Evolutionary conservation across 1,140 invertebrate species (phyloP).

Genomic region (Drosophila lowei): DNA sequence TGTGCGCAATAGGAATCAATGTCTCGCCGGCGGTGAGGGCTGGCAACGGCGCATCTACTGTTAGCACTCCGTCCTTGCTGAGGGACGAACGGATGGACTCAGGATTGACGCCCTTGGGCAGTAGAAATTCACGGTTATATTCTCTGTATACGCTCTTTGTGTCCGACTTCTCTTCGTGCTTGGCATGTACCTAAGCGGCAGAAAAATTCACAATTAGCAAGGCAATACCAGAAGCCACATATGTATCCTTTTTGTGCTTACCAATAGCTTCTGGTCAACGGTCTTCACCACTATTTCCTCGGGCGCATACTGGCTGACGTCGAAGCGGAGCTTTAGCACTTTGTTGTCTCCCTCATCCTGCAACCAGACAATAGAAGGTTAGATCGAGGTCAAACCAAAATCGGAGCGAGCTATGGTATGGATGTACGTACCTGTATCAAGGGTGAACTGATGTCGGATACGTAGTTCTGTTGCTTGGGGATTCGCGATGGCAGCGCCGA

Average conservation of each 20-base stretch:
- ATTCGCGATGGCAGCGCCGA: slow-evolving; percentile 77
- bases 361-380: slow-evolving; percentile 4
- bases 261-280: slow-evolving; percentile 97
- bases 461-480: slow-evolving; percentile 80
- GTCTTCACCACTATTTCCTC: slow-evolving; percentile 98
- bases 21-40: slow-evolving; percentile 89
- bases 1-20: slow-evolving; percentile 91
- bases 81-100: slow-evolving; percentile 95
- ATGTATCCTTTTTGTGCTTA: slow-evolving; percentile 85
- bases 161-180: slow-evolving; percentile 97
- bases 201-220: slow-evolving; percentile 11
- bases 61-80: slow-evolving; percentile 96
- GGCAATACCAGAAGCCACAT: too few relatives aligned
- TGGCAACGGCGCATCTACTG: slow-evolving; percentile 96
- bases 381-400: too few relatives aligned
- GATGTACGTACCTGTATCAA: slow-evolving; percentile 87
- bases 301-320: slow-evolving; percentile 96
- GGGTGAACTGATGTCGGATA: slow-evolving; percentile 93
- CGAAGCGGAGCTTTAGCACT: slow-evolving; percentile 94
- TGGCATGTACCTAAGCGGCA: slow-evolving; percentile 93
- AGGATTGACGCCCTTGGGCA: slow-evolving; percentile 96
- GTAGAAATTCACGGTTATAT: slow-evolving; percentile 97
- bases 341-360: slow-evolving; percentile 95
- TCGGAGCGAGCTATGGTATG: too few relatives aligned
- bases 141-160: slow-evolving; percentile 97